Percentiles rank a stretch among this genome's conserved stretches.
phyloP scores from a whole-genome alignment of 2,888 invertebrate species.

The Scaptomyza flava region DNA sequence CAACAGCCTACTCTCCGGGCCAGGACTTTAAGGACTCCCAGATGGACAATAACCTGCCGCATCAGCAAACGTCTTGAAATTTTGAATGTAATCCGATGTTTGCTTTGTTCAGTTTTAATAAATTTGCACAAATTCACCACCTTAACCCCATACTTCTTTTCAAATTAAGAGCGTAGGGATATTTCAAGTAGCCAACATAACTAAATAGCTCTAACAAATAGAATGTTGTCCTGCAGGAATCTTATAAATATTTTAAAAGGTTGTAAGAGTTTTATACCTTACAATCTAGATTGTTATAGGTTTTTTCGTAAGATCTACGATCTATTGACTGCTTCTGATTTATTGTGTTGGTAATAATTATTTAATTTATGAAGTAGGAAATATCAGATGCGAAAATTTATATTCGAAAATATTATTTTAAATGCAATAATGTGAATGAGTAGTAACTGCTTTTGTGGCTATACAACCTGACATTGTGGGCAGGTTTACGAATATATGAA shows the following conservation, averaged over 20 bases:
- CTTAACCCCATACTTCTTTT: neutral
- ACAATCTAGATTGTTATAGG: no score
- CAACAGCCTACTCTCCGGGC: neutral
- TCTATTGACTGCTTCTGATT: no score
- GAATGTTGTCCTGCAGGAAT: neutral
- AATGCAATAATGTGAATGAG: no score
- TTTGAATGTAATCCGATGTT: conserved; percentile 55
- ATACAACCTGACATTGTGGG: neutral
- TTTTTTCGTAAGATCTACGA: no score
- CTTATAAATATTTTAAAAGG: neutral
- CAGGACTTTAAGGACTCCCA: conserved; percentile 1
- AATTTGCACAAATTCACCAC: conserved; percentile 59
- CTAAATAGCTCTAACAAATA: neutral
- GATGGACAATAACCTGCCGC: conserved; percentile 61
- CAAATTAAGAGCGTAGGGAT: neutral
- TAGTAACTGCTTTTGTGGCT: neutral
- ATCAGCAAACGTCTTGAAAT: conserved; percentile 74
- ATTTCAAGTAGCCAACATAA: neutral
- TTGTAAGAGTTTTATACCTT: no score
- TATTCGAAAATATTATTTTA: no score
- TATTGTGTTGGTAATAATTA: no score
- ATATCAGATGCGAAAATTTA: no score
- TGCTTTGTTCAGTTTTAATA: conserved; percentile 64
- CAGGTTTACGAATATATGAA: conserved; percentile 1
- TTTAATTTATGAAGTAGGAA: no score